Percentiles rank a stretch among this genome's conserved stretches.
These are phyloP conservation scores for Oryzias celebensis DNA, from an alignment of 2,113 vertebrate species.

Conservation along the genomic window DNA sequence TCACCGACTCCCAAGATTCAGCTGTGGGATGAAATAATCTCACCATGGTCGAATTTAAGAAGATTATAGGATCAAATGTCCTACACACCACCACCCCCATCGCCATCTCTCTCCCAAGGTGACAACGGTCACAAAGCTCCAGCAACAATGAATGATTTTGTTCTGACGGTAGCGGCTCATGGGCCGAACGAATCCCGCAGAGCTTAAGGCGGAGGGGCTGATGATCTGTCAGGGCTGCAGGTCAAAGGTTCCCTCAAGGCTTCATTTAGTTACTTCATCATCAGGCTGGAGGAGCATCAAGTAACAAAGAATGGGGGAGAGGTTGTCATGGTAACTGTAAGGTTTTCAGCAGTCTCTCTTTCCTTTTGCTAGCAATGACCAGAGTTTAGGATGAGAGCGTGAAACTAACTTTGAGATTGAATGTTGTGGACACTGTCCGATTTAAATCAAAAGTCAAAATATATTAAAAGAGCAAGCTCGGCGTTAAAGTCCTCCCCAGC, in stretches of 20 bases:
- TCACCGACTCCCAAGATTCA: conserved; percentile 39
- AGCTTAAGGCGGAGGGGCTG: not conserved
- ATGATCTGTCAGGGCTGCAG: conserved; percentile 21
- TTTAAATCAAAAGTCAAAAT: not conserved
- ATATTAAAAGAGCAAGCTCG: not conserved
- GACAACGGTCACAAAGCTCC: conserved; percentile 14
- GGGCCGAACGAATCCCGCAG: not conserved
- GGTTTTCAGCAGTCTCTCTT: conserved; percentile 45
- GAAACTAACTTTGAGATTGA: conserved; percentile 32
- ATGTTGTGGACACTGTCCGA: not conserved
- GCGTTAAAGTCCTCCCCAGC: not conserved
- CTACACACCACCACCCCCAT: not conserved
- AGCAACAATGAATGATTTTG: conserved; percentile 4
- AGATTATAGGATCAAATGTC: conserved; percentile 63
- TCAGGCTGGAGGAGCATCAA: conserved; percentile 56
- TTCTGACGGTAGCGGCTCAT: not conserved
- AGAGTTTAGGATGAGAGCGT: conserved; percentile 34
- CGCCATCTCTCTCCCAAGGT: conserved; percentile 5
- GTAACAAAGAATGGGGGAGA: conserved; percentile 52
- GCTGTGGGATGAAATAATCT: conserved; percentile 67
- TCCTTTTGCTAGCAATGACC: conserved; percentile 23
- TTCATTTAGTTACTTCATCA: conserved; percentile 48
- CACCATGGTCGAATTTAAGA: conserved; percentile 63
- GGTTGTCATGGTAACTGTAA: conserved; percentile 63
- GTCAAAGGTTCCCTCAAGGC: conserved; percentile 40